These are phyloP conservation scores for Barypeithes pellucidus DNA, from an alignment of 2,888 invertebrate genomes.

Conservation along the genomic window DNA sequence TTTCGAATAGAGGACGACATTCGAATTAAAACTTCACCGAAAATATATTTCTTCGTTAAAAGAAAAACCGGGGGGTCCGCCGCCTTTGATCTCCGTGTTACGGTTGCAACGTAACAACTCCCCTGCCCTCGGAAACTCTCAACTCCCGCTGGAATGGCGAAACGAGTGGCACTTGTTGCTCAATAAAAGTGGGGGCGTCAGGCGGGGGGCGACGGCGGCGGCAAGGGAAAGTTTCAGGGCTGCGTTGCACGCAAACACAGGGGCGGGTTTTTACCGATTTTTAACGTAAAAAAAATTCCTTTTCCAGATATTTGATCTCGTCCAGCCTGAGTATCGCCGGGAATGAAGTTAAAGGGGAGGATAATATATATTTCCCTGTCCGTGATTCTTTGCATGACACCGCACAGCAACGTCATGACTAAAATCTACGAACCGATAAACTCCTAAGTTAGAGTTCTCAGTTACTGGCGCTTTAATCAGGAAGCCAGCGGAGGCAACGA, in stretches of 20 bases:
- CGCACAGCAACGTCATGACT: too few relatives aligned
- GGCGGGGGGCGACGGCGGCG: slow-evolving; percentile 13
- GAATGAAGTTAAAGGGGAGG: too few relatives aligned
- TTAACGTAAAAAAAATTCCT: neutral
- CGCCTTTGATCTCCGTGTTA: slow-evolving; percentile 42
- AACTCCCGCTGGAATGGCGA: slow-evolving; percentile 50
- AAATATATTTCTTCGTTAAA: neutral
- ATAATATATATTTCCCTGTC: too few relatives aligned
- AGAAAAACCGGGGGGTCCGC: neutral
- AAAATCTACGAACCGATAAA: too few relatives aligned
- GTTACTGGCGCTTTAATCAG: too few relatives aligned
- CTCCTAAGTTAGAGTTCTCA: too few relatives aligned
- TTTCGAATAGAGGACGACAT: too few relatives aligned
- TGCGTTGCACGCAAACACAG: slow-evolving; percentile 25
- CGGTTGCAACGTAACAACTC: slow-evolving; percentile 51
- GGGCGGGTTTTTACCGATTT: neutral
- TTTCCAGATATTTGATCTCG: too few relatives aligned
- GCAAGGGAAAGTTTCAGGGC: slow-evolving; percentile 45
- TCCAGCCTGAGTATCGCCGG: too few relatives aligned
- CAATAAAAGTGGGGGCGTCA: slow-evolving; percentile 34
- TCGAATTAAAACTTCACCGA: neutral
- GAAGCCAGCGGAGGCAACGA: too few relatives aligned
- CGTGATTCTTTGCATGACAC: too few relatives aligned
- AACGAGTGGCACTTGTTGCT: slow-evolving; percentile 55
- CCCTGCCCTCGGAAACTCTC: slow-evolving; percentile 52